Conservation (phyloP, 2,888 invertebrate genomes). For the Melanchra persicariae region DNA sequence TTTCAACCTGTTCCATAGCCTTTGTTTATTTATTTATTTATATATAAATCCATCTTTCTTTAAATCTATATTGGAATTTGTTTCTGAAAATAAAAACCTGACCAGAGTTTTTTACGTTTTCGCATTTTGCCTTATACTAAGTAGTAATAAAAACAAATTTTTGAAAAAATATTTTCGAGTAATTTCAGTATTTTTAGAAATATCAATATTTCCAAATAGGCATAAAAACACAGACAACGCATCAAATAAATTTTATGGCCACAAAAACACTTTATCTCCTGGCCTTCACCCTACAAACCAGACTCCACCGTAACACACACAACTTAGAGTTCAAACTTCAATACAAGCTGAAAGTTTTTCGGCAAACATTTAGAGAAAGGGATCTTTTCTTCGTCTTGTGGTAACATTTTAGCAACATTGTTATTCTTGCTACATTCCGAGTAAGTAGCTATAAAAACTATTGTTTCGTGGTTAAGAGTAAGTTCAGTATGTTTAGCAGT, state of each 20-base stretch:
- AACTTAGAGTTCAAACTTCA: conserved; percentile 71
- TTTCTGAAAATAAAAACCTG: too few species aligned
- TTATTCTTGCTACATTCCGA: conserved; percentile 44
- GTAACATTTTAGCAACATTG: conserved; percentile 54
- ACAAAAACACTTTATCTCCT: conserved; percentile 56
- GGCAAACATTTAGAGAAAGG: conserved; percentile 63
- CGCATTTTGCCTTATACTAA: neutral
- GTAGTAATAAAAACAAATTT: neutral
- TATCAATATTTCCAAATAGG: too few species aligned
- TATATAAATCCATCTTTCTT: too few species aligned
- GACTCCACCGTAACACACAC: conserved; percentile 68
- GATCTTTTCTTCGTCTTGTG: conserved; percentile 32
- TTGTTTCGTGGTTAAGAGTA: conserved; percentile 35
- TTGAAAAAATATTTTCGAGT: too few species aligned
- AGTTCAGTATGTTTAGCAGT: conserved; percentile 31
- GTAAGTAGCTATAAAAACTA: conserved; percentile 48
- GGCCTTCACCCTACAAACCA: conserved; percentile 59
- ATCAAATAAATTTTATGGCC: conserved; percentile 49
- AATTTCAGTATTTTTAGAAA: too few species aligned
- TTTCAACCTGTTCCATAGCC: too few species aligned
- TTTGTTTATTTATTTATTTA: too few species aligned
- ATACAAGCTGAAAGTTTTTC: conserved; percentile 61
- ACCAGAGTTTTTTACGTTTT: neutral
- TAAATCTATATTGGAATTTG: too few species aligned
- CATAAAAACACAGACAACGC: neutral